Base-by-base conservation (phyloP, 2,888 invertebrate species). In the Diplazon laetatorius region DNA sequence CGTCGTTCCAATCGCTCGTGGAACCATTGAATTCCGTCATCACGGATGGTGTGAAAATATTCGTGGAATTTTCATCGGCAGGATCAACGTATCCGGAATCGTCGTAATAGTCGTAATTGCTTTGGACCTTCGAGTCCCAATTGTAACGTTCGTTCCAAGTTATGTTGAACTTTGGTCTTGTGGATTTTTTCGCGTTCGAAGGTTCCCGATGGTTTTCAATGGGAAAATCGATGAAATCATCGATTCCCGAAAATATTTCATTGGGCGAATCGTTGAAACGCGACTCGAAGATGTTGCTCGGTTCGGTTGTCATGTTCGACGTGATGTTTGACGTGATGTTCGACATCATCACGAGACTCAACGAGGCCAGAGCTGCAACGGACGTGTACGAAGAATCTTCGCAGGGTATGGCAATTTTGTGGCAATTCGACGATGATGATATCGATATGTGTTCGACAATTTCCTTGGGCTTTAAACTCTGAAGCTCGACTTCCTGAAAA, bases 381-480 rank as follows among this genome's bases (percentile, higher is more conserved):
- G 89, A 85, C 88, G 91, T 85, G 87, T 88, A 72, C 1, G 30
- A 90, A 80, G 50, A 86, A 6, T 89, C 85, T 6, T 89, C 88
- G 66, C 91, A 92, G 57, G 92, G 89, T 2, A 87, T 75, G 0
- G 80, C 63, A 18, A 80, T 80, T 12, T 85, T 82, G 18, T 52
- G 77, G 62, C 87, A 89, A 18, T 57, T 87, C 25, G 73, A 77
- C 4, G 78, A 48, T 62, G 65, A 46, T 6, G 48, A 52, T 39
- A 22, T 42, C 18, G 82, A 14, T 8, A 60, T 12, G 82, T 74
- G 4, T 80, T 69, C 50, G 63, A 39, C 69, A 57, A 62, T 76
- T 71, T 82, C 83, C 80, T 92, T 91, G 80, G 93, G 91, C 87
- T 94, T 93, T 79, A 95, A 88, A 76, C 90, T 86, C 85, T 93